Base-by-base conservation (phyloP, 2,113 vertebrate species). In the Mesembrinibis cayennensis region DNA sequence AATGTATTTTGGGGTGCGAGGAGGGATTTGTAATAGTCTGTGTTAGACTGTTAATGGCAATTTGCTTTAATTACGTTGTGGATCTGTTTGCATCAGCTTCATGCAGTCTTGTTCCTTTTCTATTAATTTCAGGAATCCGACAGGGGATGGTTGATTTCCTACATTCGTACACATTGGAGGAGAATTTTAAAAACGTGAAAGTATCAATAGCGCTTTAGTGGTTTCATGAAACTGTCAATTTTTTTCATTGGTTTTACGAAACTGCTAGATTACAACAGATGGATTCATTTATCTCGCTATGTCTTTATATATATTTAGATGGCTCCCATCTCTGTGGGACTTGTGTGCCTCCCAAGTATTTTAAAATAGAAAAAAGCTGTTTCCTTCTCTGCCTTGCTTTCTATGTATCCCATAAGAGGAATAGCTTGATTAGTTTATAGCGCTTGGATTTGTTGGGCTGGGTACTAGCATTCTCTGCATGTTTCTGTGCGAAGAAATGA, bases 331-430 rank as follows among this genome's bases (percentile, higher is more conserved):
- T 95, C 81, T 76, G 89, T 74, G 74, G 56, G 40, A 74, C 65
- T 87, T 56, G 26, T 78, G 81, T 71, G 47, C 87, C 47, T 96
- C 87, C 56, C 89, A 89, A 93, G 76, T 79, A 90, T 87, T 95
- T 96, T 67, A 79, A 94, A 96, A 87, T 76, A 95, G 52, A 85
- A 95, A 79, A 93, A 96, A 79, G n/a, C 83, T 88, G 72, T 95
- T 91, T 90, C 36, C 18, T 82, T 89, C 80, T 94, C 70, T 76
- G 78, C 15, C 18, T 89, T 84, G 65, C 74, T 81, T 78, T 95
- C 65, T 44, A 7, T 91, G 44, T 52, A 62, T 18, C 61, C 34
- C 40, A 3, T 74, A 78, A 74, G 80, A 92, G 69, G 59, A 92
- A 84, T 26, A 66, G n/a, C 65, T 88, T 74, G 69, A 55, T 91